Percentiles rank a stretch among this genome's conserved stretches.
phyloP scores from a whole-genome alignment of 2,888 invertebrate genomes.

The Adelphocoris suturalis region DNA sequence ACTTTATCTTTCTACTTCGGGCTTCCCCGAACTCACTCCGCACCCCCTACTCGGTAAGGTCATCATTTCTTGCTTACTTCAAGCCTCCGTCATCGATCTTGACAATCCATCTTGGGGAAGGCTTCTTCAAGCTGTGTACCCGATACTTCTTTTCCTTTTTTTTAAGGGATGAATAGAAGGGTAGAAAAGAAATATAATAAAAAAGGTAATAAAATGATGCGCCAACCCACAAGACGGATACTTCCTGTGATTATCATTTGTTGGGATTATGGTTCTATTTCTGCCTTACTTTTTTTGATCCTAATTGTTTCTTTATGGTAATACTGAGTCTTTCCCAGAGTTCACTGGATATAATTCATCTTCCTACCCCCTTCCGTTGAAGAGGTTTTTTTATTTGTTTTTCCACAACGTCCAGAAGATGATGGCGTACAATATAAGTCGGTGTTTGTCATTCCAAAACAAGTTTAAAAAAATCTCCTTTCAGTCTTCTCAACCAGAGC shows the following conservation, averaged over 20 bases:
- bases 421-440: background rate
- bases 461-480: too few relatives aligned
- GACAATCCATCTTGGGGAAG: conserved; percentile 14
- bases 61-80: conserved; percentile 36
- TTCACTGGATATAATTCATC: background rate
- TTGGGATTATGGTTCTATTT: background rate
- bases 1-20: background rate
- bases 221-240: background rate
- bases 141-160: background rate
- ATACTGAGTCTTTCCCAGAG: background rate
- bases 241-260: conserved; percentile 3
- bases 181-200: background rate
- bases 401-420: background rate
- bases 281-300: background rate
- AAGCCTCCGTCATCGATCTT: conserved; percentile 23
- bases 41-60: background rate
- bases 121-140: conserved; percentile 16
- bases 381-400: background rate
- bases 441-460: too few relatives aligned
- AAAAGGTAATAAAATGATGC: conserved; percentile 17
- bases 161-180: background rate
- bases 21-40: background rate
- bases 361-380: background rate
- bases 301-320: background rate
- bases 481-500: too few relatives aligned